These are phyloP conservation scores for Thalpophila matura DNA, from an alignment of 2,888 invertebrate genomes.

Conservation along the genomic window DNA sequence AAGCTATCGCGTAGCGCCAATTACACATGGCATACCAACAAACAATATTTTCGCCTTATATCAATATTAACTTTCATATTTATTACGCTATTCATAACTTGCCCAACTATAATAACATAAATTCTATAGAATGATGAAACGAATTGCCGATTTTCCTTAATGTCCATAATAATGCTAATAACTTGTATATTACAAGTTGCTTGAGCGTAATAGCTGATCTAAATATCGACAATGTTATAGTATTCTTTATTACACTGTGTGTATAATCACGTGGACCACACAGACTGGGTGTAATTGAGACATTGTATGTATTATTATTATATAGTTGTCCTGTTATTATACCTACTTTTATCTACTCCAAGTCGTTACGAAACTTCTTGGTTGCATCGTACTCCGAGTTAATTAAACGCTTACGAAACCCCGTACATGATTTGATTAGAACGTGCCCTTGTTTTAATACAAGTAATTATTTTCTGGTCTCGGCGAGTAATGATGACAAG, in stretches of 20 bases:
- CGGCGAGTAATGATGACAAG: constrained; percentile 73
- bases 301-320: constrained; percentile 83
- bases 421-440: constrained; percentile 71
- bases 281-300: constrained; percentile 85
- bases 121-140: constrained; percentile 74
- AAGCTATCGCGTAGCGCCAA: constrained; percentile 61
- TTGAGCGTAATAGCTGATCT: constrained; percentile 85
- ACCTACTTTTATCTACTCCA: constrained; percentile 67
- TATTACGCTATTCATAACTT: constrained; percentile 51
- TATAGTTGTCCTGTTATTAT: constrained; percentile 74
- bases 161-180: constrained; percentile 83
- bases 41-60: constrained; percentile 58
- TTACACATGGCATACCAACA: constrained; percentile 60
- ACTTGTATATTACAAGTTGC: constrained; percentile 85
- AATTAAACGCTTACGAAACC: constrained; percentile 72
- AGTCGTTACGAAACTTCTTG: constrained; percentile 68
- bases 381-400: constrained; percentile 65
- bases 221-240: constrained; percentile 84
- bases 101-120: constrained; percentile 60
- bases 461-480: constrained; percentile 79
- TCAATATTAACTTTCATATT: constrained; percentile 64
- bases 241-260: constrained; percentile 79
- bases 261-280: constrained; percentile 87
- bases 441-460: constrained; percentile 81
- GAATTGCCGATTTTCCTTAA: constrained; percentile 81